A percentile compares a stretch with the other conserved stretches of the same genome.
Evolutionary conservation across 2,888 invertebrate species (phyloP).

Genomic region (Oligia fasciuncula): DNA sequence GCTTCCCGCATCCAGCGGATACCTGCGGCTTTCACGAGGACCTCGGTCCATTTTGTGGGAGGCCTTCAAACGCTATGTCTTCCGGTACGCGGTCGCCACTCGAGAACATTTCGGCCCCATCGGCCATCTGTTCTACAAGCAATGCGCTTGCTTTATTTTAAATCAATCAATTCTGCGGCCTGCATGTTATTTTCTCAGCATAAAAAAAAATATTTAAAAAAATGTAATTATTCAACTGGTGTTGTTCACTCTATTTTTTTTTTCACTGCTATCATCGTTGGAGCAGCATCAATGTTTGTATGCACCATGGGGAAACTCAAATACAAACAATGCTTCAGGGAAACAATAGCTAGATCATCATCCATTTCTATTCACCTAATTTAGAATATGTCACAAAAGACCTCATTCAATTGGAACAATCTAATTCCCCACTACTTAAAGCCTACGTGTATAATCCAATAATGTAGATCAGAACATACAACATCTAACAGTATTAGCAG

Average conservation of each 20-base stretch:
- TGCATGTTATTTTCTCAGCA: not conserved
- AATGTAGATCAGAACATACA: slow-evolving; percentile 31
- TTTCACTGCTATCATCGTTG: not conserved
- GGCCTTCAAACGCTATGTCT: not conserved
- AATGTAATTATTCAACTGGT: not conserved
- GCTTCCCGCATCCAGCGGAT: not conserved
- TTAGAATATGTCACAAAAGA: slow-evolving; percentile 4
- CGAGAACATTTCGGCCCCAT: not conserved
- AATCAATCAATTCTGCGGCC: not conserved
- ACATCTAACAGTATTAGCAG: not conserved
- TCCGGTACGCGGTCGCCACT: not conserved
- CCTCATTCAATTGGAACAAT: slow-evolving; percentile 6
- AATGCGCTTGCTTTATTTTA: not conserved
- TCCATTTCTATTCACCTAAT: not conserved
- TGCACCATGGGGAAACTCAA: not conserved
- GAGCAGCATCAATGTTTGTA: not conserved
- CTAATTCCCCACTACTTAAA: slow-evolving; percentile 11
- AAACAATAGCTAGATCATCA: not conserved
- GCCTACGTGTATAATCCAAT: slow-evolving; percentile 12
- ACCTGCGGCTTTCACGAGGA: not conserved
- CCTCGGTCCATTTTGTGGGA: not conserved
- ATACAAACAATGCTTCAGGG: not conserved
- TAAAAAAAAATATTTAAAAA: not conserved
- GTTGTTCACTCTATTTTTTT: not conserved
- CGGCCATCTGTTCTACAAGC: not conserved